Conservation (phyloP, 2,888 invertebrate genomes). For the Drosophila testacea region DNA sequence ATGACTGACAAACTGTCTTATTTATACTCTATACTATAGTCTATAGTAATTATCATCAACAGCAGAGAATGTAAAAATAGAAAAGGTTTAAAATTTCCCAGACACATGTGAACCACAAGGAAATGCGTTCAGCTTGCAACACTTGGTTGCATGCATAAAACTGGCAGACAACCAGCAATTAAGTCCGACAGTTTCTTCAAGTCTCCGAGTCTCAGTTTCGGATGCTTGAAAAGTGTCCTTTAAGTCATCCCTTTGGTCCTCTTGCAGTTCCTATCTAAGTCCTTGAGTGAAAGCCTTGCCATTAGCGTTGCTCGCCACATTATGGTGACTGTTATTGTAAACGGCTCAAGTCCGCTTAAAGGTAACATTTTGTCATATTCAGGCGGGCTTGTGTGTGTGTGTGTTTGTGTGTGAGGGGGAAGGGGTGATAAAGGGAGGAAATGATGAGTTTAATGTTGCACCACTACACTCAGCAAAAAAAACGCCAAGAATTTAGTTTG, state of each 20-base stretch:
- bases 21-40: background rate
- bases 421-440: background rate
- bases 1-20: background rate
- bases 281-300: conserved; percentile 46
- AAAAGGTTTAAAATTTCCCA: background rate
- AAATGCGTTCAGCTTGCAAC: background rate
- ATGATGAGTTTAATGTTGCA: conserved; percentile 14
- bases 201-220: conserved; percentile 1
- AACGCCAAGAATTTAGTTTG: too few species aligned
- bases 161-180: conserved; percentile 27
- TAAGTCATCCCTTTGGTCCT: background rate
- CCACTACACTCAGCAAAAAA: background rate
- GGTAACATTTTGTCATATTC: conserved; percentile 24
- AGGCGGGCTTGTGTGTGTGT: conserved; percentile 13
- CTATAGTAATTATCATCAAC: background rate
- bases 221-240: background rate
- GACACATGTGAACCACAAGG: background rate
- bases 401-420: background rate
- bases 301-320: conserved; percentile 46
- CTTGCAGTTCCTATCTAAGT: conserved; percentile 9
- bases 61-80: background rate
- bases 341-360: conserved; percentile 35
- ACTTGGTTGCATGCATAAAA: conserved; percentile 1
- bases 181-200: background rate
- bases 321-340: conserved; percentile 37